These are phyloP conservation scores for Dicrostonyx torquatus DNA, from an alignment of 2,797 vertebrate species.

Conservation along the genomic window DNA sequence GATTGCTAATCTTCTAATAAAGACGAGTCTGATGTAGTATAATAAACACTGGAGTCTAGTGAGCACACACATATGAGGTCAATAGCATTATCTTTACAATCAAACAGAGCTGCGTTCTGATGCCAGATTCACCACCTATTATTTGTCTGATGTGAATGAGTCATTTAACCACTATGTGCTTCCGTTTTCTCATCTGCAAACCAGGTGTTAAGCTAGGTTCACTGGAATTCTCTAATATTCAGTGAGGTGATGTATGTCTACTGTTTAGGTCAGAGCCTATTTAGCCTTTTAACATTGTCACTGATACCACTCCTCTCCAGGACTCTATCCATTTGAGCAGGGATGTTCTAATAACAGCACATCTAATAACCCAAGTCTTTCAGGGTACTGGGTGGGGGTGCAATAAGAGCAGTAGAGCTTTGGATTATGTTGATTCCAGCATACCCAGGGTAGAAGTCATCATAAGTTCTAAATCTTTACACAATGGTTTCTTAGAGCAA, in stretches of 20 bases:
- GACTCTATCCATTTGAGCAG: neutral
- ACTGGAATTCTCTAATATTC: neutral
- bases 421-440: constrained; percentile 23
- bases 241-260: constrained; percentile 2
- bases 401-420: neutral
- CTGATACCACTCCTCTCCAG: neutral
- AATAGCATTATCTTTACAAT: neutral
- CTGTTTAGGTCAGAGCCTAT: neutral
- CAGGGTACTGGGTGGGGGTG: neutral
- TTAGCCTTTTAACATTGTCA: neutral
- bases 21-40: neutral
- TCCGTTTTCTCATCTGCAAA: constrained; percentile 30
- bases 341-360: neutral
- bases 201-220: neutral
- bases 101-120: constrained; percentile 20
- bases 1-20: neutral
- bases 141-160: constrained; percentile 10
- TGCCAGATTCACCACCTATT: neutral
- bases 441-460: constrained; percentile 7
- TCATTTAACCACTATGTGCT: neutral
- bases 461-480: neutral
- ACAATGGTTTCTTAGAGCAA: neutral
- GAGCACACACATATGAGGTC: neutral
- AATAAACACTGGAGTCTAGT: neutral
- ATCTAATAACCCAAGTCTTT: neutral